A percentile compares a stretch with the other conserved stretches of the same genome.
Evolutionary conservation across 2,113 vertebrate species (phyloP).

Genomic region (Aptenodytes patagonicus): DNA sequence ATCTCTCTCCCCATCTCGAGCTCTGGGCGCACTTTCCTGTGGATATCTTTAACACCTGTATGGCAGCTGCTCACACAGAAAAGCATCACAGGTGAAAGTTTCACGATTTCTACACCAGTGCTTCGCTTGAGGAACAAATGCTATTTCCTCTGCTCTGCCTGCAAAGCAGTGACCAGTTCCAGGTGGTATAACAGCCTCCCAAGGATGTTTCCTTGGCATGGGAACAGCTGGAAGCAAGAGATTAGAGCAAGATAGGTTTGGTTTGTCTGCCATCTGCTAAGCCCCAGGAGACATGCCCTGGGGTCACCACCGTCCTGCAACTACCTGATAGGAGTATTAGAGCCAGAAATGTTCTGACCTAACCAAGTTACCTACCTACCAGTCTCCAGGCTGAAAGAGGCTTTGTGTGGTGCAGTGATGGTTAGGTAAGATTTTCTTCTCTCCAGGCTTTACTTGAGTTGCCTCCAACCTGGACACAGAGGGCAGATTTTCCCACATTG

Average conservation of each 20-base stretch:
- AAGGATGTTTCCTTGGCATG: background rate
- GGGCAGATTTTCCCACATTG: background rate
- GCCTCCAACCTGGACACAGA: background rate
- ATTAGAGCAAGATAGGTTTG: background rate
- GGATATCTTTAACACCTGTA: background rate
- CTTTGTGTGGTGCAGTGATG: background rate
- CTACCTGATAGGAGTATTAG: background rate
- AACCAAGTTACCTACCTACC: background rate
- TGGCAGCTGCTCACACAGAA: background rate
- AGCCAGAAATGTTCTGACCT: background rate
- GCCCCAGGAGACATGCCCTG: background rate
- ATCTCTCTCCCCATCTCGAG: background rate
- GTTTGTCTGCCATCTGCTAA: background rate
- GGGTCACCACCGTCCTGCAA: background rate
- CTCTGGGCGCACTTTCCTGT: background rate
- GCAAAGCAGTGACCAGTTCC: background rate
- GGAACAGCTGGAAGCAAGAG: background rate
- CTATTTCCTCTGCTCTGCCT: background rate
- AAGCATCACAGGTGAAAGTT: background rate
- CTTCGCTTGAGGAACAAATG: background rate
- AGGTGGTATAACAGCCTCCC: background rate
- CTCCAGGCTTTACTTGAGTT: background rate
- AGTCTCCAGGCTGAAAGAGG: background rate
- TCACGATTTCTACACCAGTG: background rate
- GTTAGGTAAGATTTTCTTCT: background rate